Base-by-base conservation (phyloP, 2,888 invertebrate genomes). In the Orthonevra nobilis region DNA sequence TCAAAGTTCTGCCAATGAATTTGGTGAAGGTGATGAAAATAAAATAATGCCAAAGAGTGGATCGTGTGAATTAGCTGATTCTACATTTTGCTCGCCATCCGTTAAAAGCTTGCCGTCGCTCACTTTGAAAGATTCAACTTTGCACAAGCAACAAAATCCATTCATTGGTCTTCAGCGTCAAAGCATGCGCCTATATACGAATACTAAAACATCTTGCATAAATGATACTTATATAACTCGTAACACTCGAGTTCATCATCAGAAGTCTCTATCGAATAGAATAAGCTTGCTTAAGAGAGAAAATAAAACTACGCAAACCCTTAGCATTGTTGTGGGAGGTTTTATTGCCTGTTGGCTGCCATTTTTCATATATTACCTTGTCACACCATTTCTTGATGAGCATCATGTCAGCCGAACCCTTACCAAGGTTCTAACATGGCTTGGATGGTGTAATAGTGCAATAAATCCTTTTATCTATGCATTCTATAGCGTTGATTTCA, bases 401-500 rank as follows among this genome's bases (percentile, higher is more conserved):
- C 89, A 90, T 54, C 91, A 92, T 82, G 91, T 92, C 2, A 91
- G 91, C 72, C 90, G 90, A 0, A 90, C 92, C 2, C 87, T 95
- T 54, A 93, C 94, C 92, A 92, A 92, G 44, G 92, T 94, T 58
- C 89, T 96, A 56, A 96, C 95, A 0, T 96, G 96, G 96, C 89
- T 96, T 34, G 96, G 96, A 0, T 96, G 96, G 95, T 93, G 95
- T 84, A 96, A 96, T 86, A 95, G 95, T 0, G 95, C 95, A 2
- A 95, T 96, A 81, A 96, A 96, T 89, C 96, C 96, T 0, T 96
- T 96, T 86, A 96, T 96, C 84, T 96, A 96, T 85, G 96, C 96
- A 14, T 96, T 96, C 85, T 96, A 96, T 88, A 96, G 95, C 75
- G 94, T 94, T 0, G 96, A 96, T 86, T 96, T 96, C 86, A 92